Evolutionary conservation across 2,888 invertebrate species (phyloP).

Genomic region (Netelia melanura): DNA sequence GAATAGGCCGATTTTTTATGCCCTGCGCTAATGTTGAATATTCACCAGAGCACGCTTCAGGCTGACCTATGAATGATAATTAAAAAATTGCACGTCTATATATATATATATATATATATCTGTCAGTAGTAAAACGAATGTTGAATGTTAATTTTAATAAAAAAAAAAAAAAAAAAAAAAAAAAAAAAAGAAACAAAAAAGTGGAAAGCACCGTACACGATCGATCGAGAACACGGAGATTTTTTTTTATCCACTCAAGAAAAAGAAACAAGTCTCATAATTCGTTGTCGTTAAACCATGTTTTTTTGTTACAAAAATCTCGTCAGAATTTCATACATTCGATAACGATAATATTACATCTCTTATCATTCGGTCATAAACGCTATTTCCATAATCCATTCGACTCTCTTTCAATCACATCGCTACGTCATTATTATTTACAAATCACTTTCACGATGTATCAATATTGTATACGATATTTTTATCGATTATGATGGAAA

Average conservation of each 20-base stretch:
- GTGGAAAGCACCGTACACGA: constrained; percentile 67
- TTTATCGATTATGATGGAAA: constrained; percentile 3
- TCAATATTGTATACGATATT: constrained; percentile 23
- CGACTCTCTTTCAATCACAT: constrained; percentile 66
- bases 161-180: too few relatives aligned
- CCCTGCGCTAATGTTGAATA: constrained; percentile 22
- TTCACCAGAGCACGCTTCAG: constrained; percentile 56
- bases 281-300: constrained; percentile 12
- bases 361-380: constrained; percentile 77
- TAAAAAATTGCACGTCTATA: not conserved
- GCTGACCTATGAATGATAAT: constrained; percentile 27
- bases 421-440: constrained; percentile 45
- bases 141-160: constrained; percentile 73
- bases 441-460: constrained; percentile 38
- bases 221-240: constrained; percentile 52
- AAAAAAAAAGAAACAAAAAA: not conserved
- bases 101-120: constrained; percentile 4
- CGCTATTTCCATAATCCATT: constrained; percentile 74
- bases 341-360: constrained; percentile 70
- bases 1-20: not conserved
- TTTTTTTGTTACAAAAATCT: constrained; percentile 34
- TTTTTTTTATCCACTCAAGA: constrained; percentile 36
- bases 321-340: constrained; percentile 38
- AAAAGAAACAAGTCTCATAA: constrained; percentile 15
- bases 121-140: constrained; percentile 70